These are phyloP conservation scores for Jordanella pulchra DNA, from an alignment of 2,797 vertebrate genomes.

Conservation along the genomic window DNA sequence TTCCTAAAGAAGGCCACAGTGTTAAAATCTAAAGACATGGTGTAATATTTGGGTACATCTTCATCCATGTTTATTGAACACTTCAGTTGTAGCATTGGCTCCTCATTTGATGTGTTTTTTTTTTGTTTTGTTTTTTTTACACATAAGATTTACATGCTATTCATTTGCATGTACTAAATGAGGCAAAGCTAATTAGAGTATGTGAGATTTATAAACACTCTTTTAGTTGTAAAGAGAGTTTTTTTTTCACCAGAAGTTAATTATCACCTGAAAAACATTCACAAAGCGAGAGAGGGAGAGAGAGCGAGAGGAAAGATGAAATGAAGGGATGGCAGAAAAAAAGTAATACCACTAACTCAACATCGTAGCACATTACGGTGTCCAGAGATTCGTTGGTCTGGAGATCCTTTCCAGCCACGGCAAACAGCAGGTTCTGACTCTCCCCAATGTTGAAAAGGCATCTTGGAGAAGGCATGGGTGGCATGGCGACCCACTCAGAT, in stretches of 20 bases:
- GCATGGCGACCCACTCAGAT: slow-evolving; percentile 91
- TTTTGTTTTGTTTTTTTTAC: too few species aligned
- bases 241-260: slow-evolving; percentile 20
- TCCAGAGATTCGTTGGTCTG: slow-evolving; percentile 94
- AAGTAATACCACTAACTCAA: slow-evolving; percentile 77
- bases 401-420: slow-evolving; percentile 95
- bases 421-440: slow-evolving; percentile 87
- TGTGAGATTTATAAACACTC: background rate
- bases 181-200: background rate
- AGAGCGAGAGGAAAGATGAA: background rate
- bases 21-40: background rate
- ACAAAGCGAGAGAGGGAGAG: slow-evolving; percentile 5
- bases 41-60: background rate
- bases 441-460: slow-evolving; percentile 95
- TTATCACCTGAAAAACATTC: slow-evolving; percentile 33
- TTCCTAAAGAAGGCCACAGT: slow-evolving; percentile 73
- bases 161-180: background rate
- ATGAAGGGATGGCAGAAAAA: background rate
- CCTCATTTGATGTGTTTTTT: too few species aligned
- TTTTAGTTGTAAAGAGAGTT: background rate
- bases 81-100: background rate
- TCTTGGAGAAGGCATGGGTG: slow-evolving; percentile 93
- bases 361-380: slow-evolving; percentile 91
- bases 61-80: background rate
- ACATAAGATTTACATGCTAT: background rate